Base-by-base conservation (phyloP, 2,888 invertebrate species). In the Noctua comes region DNA sequence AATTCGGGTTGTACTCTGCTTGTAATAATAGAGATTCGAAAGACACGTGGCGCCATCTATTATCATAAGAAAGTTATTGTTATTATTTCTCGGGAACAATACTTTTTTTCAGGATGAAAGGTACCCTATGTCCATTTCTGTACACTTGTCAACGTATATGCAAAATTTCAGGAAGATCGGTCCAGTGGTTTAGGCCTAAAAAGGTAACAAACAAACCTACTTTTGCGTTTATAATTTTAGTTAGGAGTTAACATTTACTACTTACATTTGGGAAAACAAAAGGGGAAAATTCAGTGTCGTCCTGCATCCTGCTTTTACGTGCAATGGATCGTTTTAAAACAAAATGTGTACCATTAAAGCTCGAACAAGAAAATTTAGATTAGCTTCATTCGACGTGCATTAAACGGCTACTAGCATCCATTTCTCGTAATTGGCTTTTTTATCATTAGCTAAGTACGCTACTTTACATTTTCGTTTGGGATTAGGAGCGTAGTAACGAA, bases 361-460 rank as follows among this genome's bases (percentile, higher is more conserved):
- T 70, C 18, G 36, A 75, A 75, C 70, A 71, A 71, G 68, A 71
- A 83, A 74, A 79, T 68, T 62, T 62, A 68, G n/a, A 57, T 62
- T 68, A 40, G 18, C 48, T 43, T 83, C 54, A 65, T 46, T 80
- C 51, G 43, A 68, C 43, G 43, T 82, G 54, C 68, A 81, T 54
- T 62, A 75, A 46, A 51, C 18, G 31, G 68, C 18, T 31, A 64
- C 27, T 78, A 6, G 36, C 57, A 64, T 72, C 24, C 27, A 18
- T 80, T 80, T 76, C 59, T 31, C 27, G 66, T 62, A 80, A 80
- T 82, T 82, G 27, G 82, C 27, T 62, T 31, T 59, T 51, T 59
- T 46, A 64, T 21, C 64, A 40, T 64, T 76, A 18, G 27, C 36
- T 4, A 76, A 80, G 64, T 31, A 68, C 13, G 46, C 27, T 40